A percentile compares a stretch with the other conserved stretches of the same genome.
These are phyloP conservation scores for Bambusicola thoracicus DNA, from an alignment of 2,113 vertebrate genomes.

Conservation along the genomic window DNA sequence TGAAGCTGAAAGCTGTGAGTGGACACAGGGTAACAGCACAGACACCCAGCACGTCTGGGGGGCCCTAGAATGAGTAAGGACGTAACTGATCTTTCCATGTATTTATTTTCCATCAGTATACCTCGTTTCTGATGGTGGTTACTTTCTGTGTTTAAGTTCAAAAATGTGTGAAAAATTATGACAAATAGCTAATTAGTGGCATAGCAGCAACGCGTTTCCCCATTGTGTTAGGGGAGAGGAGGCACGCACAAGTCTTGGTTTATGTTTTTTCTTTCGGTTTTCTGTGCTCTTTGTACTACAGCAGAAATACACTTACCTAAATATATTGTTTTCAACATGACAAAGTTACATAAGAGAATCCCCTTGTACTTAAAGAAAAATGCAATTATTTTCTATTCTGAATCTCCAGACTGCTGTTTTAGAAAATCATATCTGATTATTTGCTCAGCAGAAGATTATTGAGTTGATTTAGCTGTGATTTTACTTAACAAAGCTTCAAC, in stretches of 20 bases:
- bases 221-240: not conserved
- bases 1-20: not conserved
- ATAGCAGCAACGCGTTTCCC: not conserved
- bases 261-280: not conserved
- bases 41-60: rapidly evolving
- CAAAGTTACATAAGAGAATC: slow-evolving; percentile 87
- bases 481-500: slow-evolving; percentile 97
- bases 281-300: slow-evolving; percentile 64
- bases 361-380: slow-evolving; percentile 87
- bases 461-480: slow-evolving; percentile 98
- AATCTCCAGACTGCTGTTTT: slow-evolving; percentile 94
- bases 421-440: slow-evolving; percentile 97
- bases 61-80: not conserved
- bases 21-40: not conserved
- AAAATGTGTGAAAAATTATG: not conserved
- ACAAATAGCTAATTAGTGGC: not conserved
- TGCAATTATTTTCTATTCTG: slow-evolving; percentile 97
- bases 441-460: slow-evolving; percentile 98
- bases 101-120: not conserved
- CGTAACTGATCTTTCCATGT: not conserved
- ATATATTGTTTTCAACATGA: slow-evolving; percentile 81
- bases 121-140: not conserved
- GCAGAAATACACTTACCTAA: slow-evolving; percentile 81
- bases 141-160: not conserved
- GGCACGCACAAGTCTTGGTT: not conserved